Percentiles rank a stretch among this genome's conserved stretches.
These are phyloP conservation scores for Therioaphis trifolii DNA, from an alignment of 2,888 invertebrate genomes.

Conservation along the genomic window DNA sequence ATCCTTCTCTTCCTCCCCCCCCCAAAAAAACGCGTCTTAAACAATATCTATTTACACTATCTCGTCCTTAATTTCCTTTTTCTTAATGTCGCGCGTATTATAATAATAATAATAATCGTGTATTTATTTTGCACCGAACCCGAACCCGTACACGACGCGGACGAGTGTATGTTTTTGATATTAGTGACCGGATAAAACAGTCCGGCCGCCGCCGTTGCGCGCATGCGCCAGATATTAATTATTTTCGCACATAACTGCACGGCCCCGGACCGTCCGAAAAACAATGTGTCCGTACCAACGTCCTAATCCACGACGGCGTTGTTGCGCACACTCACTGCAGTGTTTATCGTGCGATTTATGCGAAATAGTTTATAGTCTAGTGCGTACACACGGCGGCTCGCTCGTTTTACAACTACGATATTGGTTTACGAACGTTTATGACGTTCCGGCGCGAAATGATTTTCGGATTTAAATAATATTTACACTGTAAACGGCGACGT, in stretches of 20 bases:
- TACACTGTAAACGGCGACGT: constrained; percentile 1
- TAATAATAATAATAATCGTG: background rate
- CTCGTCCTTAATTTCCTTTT: constrained; percentile 37
- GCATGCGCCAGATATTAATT: too few species aligned
- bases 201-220: too few species aligned
- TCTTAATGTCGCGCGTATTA: background rate
- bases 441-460: background rate
- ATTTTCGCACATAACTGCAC: background rate
- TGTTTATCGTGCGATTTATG: background rate
- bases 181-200: too few species aligned
- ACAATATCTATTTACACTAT: constrained; percentile 13
- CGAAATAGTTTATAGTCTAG: background rate
- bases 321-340: too few species aligned
- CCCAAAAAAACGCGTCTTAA: too few species aligned
- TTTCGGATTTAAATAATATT: constrained; percentile 26
- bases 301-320: background rate
- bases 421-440: background rate
- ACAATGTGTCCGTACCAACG: background rate
- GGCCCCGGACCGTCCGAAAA: background rate
- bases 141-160: too few species aligned
- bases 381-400: too few species aligned
- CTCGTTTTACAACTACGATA: too few species aligned
- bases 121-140: background rate
- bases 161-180: background rate
- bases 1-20: constrained; percentile 22